Conservation (phyloP, 2,113 vertebrate species). For the Morone chrysops region DNA sequence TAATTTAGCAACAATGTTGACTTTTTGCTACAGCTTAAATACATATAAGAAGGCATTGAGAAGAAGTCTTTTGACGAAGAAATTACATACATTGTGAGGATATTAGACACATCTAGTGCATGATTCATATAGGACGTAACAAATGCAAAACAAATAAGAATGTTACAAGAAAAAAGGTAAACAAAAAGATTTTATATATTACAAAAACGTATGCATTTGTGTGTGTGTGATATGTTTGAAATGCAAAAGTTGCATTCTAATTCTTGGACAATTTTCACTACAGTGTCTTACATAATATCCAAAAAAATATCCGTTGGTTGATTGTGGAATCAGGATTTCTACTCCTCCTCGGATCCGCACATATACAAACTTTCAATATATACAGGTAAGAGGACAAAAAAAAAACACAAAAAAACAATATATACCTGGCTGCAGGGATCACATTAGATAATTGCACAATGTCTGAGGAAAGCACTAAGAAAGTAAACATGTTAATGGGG, state of each 20-base stretch:
- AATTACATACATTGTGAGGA: constrained; percentile 38
- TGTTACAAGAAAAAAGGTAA: constrained; percentile 40
- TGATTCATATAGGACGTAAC: constrained; percentile 29
- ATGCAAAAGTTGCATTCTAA: constrained; percentile 55
- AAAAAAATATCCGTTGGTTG: constrained; percentile 41
- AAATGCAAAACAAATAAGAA: constrained; percentile 42
- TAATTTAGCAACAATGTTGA: constrained; percentile 48
- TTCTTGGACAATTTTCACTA: constrained; percentile 44
- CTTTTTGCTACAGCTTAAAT: constrained; percentile 62
- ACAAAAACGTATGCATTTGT: constrained; percentile 55
- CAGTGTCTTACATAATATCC: constrained; percentile 55
- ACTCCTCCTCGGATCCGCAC: constrained; percentile 30
- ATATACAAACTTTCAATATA: constrained; percentile 45
- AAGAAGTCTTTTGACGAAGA: constrained; percentile 39
- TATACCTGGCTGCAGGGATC: constrained; percentile 23
- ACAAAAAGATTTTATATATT: constrained; percentile 26
- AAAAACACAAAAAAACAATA: constrained; percentile 15
- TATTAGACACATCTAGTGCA: constrained; percentile 51
- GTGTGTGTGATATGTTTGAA: constrained; percentile 65
- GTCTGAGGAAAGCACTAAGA: constrained; percentile 30
- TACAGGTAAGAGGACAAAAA: constrained; percentile 53
- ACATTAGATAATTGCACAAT: constrained; percentile 25
- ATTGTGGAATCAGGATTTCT: constrained; percentile 41
- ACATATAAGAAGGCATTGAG: constrained; percentile 73
- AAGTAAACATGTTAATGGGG: constrained; percentile 19